These are phyloP conservation scores for Thysanoteuthis rhombus DNA, from an alignment of 2,888 invertebrate species.

Conservation along the genomic window DNA sequence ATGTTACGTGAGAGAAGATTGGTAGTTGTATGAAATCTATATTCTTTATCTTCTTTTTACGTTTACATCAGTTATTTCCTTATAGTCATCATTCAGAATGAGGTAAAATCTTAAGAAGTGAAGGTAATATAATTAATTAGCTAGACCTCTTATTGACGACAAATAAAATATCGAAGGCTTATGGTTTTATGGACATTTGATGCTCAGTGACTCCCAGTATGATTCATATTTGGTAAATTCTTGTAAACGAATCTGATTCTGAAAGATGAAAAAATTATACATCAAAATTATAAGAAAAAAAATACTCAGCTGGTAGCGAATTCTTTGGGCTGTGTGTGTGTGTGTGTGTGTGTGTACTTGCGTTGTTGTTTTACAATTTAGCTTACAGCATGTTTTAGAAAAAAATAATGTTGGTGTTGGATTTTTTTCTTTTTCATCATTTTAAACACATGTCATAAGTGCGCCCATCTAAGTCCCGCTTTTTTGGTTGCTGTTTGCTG, in stretches of 20 bases:
- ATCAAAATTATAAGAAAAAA: background rate
- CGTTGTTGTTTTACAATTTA: background rate
- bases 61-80: too few species aligned
- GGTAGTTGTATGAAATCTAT: too few species aligned
- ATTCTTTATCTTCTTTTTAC: too few species aligned
- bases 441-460: too few species aligned
- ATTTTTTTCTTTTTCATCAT: background rate
- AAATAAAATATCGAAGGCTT: too few species aligned
- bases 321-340: background rate
- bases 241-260: background rate
- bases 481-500: too few species aligned
- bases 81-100: too few species aligned
- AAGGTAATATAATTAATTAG: too few species aligned
- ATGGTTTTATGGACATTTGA: background rate
- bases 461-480: too few species aligned
- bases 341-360: background rate
- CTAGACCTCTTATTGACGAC: too few species aligned
- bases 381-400: background rate
- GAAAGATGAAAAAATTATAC: background rate
- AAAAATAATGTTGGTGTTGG: background rate
- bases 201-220: background rate
- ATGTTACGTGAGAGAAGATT: too few species aligned
- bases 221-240: background rate
- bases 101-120: too few species aligned
- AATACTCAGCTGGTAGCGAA: background rate